Percentiles rank a stretch among this genome's conserved stretches.
phyloP scores from a whole-genome alignment of 1,140 invertebrate genomes.

The Daktulosphaira vitifoliae region DNA sequence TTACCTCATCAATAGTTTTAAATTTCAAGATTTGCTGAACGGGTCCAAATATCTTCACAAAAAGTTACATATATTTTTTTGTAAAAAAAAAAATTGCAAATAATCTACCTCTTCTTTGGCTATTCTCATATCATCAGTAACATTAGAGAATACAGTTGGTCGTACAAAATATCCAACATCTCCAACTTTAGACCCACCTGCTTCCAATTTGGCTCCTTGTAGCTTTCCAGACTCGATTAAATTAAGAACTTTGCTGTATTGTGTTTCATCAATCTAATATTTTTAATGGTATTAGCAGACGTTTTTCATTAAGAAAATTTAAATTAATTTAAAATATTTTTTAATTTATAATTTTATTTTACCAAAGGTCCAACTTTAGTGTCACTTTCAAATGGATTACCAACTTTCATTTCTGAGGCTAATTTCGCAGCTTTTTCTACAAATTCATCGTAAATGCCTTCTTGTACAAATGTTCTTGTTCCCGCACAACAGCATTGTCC shows the following conservation, averaged over 20 bases:
- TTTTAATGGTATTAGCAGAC: too few species aligned
- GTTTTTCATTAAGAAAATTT: too few species aligned
- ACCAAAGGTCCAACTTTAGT: slow-evolving; percentile 76
- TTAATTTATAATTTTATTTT: too few species aligned
- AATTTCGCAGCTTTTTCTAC: slow-evolving; percentile 59
- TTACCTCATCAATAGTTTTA: slow-evolving; percentile 75
- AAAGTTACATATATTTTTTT: too few species aligned
- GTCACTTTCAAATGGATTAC: slow-evolving; percentile 64
- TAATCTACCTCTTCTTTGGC: slow-evolving; percentile 64
- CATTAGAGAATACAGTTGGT: slow-evolving; percentile 83
- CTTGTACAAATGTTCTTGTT: slow-evolving; percentile 82
- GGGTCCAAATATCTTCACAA: slow-evolving; percentile 91
- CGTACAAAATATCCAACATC: slow-evolving; percentile 71
- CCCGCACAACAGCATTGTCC: slow-evolving; percentile 88
- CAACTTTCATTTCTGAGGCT: slow-evolving; percentile 62
- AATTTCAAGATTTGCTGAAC: slow-evolving; percentile 88
- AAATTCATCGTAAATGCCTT: slow-evolving; percentile 80
- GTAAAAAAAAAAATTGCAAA: slow-evolving; percentile 13
- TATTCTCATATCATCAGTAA: slow-evolving; percentile 76
- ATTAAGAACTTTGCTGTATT: slow-evolving; percentile 65
- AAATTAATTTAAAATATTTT: too few species aligned
- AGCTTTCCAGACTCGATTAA: slow-evolving; percentile 68
- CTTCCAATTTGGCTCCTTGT: slow-evolving; percentile 69
- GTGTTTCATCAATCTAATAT: slow-evolving; percentile 59
- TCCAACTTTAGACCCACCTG: slow-evolving; percentile 61